phyloP scores from a whole-genome alignment of 2,797 vertebrate genomes.

The Melanotaenia parkinsoni region DNA sequence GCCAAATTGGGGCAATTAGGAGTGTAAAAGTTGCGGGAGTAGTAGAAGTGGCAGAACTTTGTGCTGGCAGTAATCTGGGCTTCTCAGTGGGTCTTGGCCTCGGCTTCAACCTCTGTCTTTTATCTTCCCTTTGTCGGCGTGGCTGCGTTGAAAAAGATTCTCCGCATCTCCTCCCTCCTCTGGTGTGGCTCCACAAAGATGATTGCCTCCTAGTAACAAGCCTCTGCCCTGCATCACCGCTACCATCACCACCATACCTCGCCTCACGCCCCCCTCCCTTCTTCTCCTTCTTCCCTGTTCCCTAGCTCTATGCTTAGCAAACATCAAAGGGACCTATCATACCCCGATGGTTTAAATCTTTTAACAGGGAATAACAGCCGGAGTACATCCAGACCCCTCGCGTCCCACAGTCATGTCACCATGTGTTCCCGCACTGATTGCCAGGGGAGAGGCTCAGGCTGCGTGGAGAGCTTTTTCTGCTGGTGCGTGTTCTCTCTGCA shows the following conservation, averaged over 20 bases:
- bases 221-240: constrained; percentile 59
- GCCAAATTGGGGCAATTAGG: constrained; percentile 76
- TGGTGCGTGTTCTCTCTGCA: constrained; percentile 89
- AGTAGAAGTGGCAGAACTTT: constrained; percentile 74
- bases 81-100: constrained; percentile 93
- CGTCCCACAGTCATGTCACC: constrained; percentile 94
- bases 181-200: constrained; percentile 91
- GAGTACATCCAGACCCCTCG: constrained; percentile 96
- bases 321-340: constrained; percentile 99
- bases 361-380: constrained; percentile 99
- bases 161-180: constrained; percentile 77
- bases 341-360: constrained; percentile 99
- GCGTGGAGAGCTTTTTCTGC: constrained; percentile 80
- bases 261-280: constrained; percentile 58
- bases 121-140: constrained; percentile 94
- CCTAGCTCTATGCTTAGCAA: constrained; percentile 94
- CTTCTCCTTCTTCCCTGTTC: constrained; percentile 77
- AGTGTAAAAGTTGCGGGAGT: constrained; percentile 66
- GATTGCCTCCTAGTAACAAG: constrained; percentile 93
- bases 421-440: constrained; percentile 92
- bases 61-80: constrained; percentile 83
- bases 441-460: constrained; percentile 86
- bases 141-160: constrained; percentile 87
- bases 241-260: constrained; percentile 55
- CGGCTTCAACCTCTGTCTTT: constrained; percentile 90